Conservation (phyloP, 2,888 invertebrate genomes). For the Bhutanitis thaidina region DNA sequence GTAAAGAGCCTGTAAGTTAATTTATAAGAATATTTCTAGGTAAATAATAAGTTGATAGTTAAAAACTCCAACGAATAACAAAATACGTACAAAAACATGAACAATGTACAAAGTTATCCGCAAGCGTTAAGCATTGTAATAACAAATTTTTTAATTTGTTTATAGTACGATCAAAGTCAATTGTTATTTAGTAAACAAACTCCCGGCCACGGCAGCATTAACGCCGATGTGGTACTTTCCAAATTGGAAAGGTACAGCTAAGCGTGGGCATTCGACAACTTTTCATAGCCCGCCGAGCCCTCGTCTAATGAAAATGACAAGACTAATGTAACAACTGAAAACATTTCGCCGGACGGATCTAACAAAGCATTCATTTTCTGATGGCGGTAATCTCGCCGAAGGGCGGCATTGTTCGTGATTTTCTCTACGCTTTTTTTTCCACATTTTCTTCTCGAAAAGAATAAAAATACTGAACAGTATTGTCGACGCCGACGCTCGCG, state of each 20-base stretch:
- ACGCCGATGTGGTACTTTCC: conserved; percentile 32
- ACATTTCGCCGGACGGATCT: conserved; percentile 64
- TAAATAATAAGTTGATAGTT: too few species aligned
- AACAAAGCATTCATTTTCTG: conserved; percentile 79
- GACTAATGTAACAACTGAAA: conserved; percentile 73
- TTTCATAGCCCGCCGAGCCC: conserved; percentile 50
- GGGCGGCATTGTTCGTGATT: conserved; percentile 77
- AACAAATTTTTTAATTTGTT: too few species aligned
- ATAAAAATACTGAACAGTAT: conserved; percentile 75
- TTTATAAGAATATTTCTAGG: too few species aligned
- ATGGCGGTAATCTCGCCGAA: conserved; percentile 78
- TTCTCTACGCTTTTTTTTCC: conserved; percentile 59
- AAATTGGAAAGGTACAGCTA: conserved; percentile 50
- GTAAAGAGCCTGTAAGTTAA: too few species aligned
- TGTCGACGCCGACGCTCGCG: conserved; percentile 70
- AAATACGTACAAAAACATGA: too few species aligned
- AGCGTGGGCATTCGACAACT: conserved; percentile 47
- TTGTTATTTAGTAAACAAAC: conserved; percentile 5
- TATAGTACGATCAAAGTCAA: too few species aligned
- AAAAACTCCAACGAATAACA: too few species aligned
- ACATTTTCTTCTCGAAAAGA: conserved; percentile 69
- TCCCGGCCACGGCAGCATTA: conserved; percentile 11
- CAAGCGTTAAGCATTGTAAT: too few species aligned
- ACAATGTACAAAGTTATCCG: too few species aligned
- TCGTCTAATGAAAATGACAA: conserved; percentile 67